A percentile compares a stretch with the other conserved stretches of the same genome.
Conservation (phyloP, 2,113 vertebrate species). For the Plecotus auritus region DNA sequence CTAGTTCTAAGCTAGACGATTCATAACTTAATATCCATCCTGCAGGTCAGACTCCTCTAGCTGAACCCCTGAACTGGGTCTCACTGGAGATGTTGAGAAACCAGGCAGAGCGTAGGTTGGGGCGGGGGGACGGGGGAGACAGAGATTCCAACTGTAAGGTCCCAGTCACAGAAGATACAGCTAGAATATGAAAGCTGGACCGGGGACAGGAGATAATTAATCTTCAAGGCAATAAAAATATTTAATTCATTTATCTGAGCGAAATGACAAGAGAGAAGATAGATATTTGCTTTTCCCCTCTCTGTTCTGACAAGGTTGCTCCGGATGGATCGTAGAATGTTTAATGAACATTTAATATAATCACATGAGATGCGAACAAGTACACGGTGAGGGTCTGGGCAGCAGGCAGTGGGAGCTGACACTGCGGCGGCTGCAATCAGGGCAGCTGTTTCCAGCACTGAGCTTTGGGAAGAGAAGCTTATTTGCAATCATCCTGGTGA, state of each 20-base stretch:
- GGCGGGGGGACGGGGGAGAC: background rate
- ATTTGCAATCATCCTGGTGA: background rate
- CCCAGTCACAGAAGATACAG: constrained; percentile 34
- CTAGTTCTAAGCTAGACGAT: background rate
- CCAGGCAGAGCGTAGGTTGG: background rate
- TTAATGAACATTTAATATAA: constrained; percentile 55
- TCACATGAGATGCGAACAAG: constrained; percentile 34
- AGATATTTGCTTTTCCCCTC: constrained; percentile 57
- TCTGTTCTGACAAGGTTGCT: constrained; percentile 52
- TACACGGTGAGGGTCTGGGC: background rate
- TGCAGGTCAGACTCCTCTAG: background rate
- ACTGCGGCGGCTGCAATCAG: background rate
- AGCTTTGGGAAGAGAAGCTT: constrained; percentile 22
- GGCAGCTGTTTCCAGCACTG: background rate
- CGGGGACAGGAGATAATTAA: constrained; percentile 64
- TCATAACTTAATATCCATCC: background rate
- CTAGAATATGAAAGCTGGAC: constrained; percentile 59
- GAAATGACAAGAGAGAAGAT: constrained; percentile 63
- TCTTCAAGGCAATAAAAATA: constrained; percentile 73
- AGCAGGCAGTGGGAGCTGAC: background rate
- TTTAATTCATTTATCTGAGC: constrained; percentile 68
- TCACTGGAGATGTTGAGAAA: constrained; percentile 1
- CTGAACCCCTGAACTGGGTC: background rate
- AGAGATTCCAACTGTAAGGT: constrained; percentile 34
- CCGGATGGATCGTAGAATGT: constrained; percentile 14